Evolutionary conservation across 2,113 vertebrate species (phyloP), one percentile per base, ranked within the genome.

Genomic region (Calonectris borealis): DNA sequence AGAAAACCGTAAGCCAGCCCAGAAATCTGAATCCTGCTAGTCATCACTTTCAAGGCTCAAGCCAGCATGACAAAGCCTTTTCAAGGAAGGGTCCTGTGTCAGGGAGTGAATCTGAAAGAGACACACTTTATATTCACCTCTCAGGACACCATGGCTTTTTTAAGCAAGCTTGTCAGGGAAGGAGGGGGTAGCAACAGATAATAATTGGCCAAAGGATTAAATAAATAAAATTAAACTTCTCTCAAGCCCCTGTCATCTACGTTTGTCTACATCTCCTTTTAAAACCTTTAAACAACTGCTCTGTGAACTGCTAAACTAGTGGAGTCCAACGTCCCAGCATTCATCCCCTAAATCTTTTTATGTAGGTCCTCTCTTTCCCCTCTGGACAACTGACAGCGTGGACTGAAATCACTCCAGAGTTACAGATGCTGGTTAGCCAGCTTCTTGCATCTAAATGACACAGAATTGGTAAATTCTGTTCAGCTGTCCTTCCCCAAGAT

Each of bases 31-130:
- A 87, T 91, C 70, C 83, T 77, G 46, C 86, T 95, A 92, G 68
- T 90, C 93, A 83, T 87, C 70, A 81, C 85, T 95, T 95, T 84
- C 84, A 91, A 93, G 89, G 78, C 87, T 90, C 96, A 94, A 95
- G 70, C 70, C 73, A 94, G 84, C 93, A 95, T 94, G 96, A 95
- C 91, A 96, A 95, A 96, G 91, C 86, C 96, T 94, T 95, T 96
- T 94, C 83, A 91, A 93, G 49, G 42, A 73, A 54, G 25, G 25
- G 42, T 62, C 75, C 65, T 34, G 40, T 70, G 78, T 76, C 82
- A 94, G 46, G 16, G 86, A 93, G 48, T 16, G 49, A 83, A 70
- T 85, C 70, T 89, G 70, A 83, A 91, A 92, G n/a, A 88, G 29
- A 76, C 7, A 54, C 42, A 55, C 26, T 95, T 92, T 66, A 77